Conservation (phyloP, 2,888 invertebrate species). For the Folsomia candida region DNA sequence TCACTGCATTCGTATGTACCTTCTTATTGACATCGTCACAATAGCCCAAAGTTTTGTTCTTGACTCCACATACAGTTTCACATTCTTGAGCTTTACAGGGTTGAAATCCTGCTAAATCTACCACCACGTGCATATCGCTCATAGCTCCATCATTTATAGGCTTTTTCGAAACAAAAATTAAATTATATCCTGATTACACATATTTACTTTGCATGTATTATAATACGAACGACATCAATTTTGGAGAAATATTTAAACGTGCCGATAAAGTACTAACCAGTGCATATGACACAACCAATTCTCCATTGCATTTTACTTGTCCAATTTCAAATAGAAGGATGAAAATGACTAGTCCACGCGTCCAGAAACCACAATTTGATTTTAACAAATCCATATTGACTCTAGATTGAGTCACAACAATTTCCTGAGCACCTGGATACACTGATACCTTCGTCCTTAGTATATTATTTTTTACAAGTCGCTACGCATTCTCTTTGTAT, state of each 20-base stretch:
- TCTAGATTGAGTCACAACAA: no score
- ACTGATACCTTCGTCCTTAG: no score
- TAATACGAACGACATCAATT: neutral
- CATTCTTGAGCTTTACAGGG: neutral
- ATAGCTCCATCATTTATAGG: conserved; percentile 2
- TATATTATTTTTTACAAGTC: no score
- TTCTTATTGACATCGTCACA: neutral
- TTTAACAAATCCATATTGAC: no score
- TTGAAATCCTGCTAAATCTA: neutral
- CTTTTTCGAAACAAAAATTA: neutral
- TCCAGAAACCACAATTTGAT: no score
- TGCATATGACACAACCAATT: neutral
- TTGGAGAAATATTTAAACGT: no score
- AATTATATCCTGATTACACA: no score
- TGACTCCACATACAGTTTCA: neutral
- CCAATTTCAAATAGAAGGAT: no score
- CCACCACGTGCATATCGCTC: neutral
- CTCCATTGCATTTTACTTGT: neutral
- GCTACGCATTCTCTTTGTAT: no score
- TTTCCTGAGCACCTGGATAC: no score
- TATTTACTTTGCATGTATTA: neutral
- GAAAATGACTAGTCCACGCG: no score
- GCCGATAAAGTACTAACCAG: neutral
- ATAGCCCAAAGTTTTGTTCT: neutral
- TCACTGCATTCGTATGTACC: neutral